phyloP scores from a whole-genome alignment of 2,113 vertebrate genomes.

The Lepisosteus osseus region DNA sequence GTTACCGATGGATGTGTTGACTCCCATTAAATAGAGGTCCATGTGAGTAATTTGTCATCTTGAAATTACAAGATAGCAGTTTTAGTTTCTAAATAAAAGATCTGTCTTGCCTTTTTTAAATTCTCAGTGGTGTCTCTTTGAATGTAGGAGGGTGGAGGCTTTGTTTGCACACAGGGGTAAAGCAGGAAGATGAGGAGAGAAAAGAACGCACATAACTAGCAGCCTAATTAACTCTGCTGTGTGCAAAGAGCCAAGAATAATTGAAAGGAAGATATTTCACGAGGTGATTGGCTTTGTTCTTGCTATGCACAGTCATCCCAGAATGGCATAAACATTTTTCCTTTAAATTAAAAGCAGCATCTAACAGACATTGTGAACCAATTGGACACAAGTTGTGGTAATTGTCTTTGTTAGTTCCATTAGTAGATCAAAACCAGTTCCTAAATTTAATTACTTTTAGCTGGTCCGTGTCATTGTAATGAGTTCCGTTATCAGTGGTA shows the following conservation, averaged over 20 bases:
- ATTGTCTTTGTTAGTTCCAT: slow-evolving; percentile 75
- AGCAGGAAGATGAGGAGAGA: slow-evolving; percentile 26
- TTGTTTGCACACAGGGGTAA: slow-evolving; percentile 38
- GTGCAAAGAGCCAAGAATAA: slow-evolving; percentile 52
- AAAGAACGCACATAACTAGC: slow-evolving; percentile 31
- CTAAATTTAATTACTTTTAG: slow-evolving; percentile 62
- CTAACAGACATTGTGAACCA: slow-evolving; percentile 53
- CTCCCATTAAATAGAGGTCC: too few relatives aligned
- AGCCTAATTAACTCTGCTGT: slow-evolving; percentile 54
- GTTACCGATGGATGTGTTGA: too few relatives aligned
- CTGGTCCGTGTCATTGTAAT: slow-evolving; percentile 44
- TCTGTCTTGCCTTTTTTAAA: too few relatives aligned
- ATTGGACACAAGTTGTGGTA: slow-evolving; percentile 60
- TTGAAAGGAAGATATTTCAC: slow-evolving; percentile 40
- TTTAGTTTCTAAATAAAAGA: too few relatives aligned
- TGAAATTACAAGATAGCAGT: too few relatives aligned
- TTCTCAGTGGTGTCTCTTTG: too few relatives aligned
- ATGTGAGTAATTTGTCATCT: too few relatives aligned
- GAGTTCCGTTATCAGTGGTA: too few relatives aligned
- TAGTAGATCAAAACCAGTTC: slow-evolving; percentile 58
- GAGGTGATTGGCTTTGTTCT: slow-evolving; percentile 42
- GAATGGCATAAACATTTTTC: slow-evolving; percentile 52
- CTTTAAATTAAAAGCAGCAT: slow-evolving; percentile 60
- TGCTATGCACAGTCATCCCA: neutral
- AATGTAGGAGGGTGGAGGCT: too few relatives aligned